A percentile compares a stretch with the other conserved stretches of the same genome.
These are phyloP conservation scores for Hormiphora californensis DNA, from an alignment of 37 sponge, comb jelly and placozoan genomes.

Conservation along the genomic window DNA sequence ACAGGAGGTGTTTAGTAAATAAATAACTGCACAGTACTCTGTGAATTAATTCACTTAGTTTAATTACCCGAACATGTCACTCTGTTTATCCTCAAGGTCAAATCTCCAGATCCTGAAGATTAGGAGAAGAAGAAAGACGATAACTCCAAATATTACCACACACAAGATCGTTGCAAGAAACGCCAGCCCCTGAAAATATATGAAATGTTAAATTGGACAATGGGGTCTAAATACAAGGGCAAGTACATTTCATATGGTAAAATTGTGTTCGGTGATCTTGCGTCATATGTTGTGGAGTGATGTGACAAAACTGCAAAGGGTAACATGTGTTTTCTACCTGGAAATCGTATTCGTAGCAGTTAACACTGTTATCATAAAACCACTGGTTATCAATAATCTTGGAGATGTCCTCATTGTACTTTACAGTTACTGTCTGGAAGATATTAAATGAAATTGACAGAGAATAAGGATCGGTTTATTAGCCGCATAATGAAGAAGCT, in stretches of 20 bases:
- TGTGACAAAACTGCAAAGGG: too few species aligned
- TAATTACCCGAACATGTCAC: constrained; percentile 17
- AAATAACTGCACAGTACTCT: neutral
- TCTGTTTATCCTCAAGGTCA: constrained; percentile 19
- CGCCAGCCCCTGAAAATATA: constrained; percentile 1
- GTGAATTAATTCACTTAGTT: neutral
- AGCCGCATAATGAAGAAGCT: too few species aligned
- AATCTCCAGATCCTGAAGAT: constrained; percentile 45
- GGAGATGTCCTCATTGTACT: neutral
- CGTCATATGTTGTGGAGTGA: too few species aligned
- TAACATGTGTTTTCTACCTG: too few species aligned
- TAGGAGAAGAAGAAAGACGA: constrained; percentile 29
- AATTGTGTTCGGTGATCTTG: too few species aligned
- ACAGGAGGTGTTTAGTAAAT: neutral
- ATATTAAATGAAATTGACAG: too few species aligned
- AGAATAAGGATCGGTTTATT: too few species aligned
- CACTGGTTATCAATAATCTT: constrained; percentile 8
- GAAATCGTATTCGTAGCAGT: neutral
- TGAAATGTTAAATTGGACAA: too few species aligned
- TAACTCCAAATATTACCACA: constrained; percentile 7
- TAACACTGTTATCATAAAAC: constrained; percentile 45
- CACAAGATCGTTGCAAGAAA: constrained; percentile 32
- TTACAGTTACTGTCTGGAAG: too few species aligned
- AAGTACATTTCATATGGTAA: too few species aligned
- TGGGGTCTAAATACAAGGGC: too few species aligned